Conservation (phyloP, 2,888 invertebrate genomes). For the Sericinus montela region DNA sequence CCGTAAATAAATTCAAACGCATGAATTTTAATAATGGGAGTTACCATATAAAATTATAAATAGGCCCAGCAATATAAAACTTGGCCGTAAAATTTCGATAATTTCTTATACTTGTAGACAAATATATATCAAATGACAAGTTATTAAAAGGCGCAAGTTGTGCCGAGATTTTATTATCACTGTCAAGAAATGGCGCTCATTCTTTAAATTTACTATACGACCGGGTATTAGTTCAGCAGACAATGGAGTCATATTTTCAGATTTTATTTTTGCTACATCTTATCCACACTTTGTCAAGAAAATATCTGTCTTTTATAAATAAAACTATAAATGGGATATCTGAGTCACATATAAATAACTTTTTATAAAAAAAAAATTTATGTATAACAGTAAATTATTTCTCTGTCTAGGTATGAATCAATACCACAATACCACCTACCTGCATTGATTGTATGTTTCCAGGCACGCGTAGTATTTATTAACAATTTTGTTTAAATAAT, state of each 20-base stretch:
- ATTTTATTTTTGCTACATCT: slow-evolving; percentile 1
- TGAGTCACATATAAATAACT: too few species aligned
- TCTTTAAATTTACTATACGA: slow-evolving; percentile 11
- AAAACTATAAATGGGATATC: too few species aligned
- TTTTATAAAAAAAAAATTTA: too few species aligned
- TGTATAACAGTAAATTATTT: too few species aligned
- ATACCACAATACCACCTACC: too few species aligned
- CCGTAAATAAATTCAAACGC: neutral
- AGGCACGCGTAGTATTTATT: too few species aligned
- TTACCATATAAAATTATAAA: too few species aligned
- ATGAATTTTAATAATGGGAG: too few species aligned
- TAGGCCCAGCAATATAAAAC: neutral
- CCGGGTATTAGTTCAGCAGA: slow-evolving; percentile 13
- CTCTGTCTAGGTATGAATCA: too few species aligned
- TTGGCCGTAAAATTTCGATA: neutral
- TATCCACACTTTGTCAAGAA: slow-evolving; percentile 2
- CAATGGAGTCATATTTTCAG: slow-evolving; percentile 10
- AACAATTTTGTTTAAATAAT: too few species aligned
- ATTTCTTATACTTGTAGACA: neutral
- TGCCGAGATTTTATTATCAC: slow-evolving; percentile 7
- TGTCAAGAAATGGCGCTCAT: slow-evolving; percentile 5
- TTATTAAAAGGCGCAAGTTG: slow-evolving; percentile 8
- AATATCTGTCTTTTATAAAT: neutral
- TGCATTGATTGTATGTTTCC: too few species aligned
- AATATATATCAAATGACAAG: neutral